Evolutionary conservation across 2,797 vertebrate genomes (phyloP).

Genomic region (Merluccius polli): DNA sequence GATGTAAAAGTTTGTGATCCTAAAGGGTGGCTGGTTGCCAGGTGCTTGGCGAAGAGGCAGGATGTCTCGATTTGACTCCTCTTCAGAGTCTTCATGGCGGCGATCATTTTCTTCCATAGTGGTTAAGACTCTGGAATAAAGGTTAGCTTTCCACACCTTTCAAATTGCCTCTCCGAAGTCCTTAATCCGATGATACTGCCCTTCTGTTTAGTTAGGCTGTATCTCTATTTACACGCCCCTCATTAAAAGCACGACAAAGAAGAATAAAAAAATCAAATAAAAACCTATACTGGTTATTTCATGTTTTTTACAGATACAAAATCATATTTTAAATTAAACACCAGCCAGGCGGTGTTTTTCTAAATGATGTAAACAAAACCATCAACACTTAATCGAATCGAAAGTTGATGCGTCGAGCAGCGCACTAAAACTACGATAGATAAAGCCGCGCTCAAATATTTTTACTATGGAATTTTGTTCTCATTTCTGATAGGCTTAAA

Average conservation of each 20-base stretch:
- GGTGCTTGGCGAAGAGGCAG: slow-evolving; percentile 74
- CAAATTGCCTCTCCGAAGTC: slow-evolving; percentile 26
- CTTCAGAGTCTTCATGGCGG: slow-evolving; percentile 61
- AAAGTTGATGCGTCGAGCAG: slow-evolving; percentile 48
- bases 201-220: neutral
- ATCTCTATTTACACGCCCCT: neutral
- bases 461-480: slow-evolving; percentile 85
- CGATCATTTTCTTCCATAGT: slow-evolving; percentile 83
- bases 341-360: neutral
- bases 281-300: neutral
- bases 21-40: slow-evolving; percentile 77
- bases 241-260: neutral
- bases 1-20: slow-evolving; percentile 93
- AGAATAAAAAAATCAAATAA: no score
- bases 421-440: slow-evolving; percentile 53
- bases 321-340: neutral
- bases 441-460: slow-evolving; percentile 83
- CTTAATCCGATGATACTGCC: neutral
- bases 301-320: neutral
- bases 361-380: neutral
- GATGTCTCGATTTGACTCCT: slow-evolving; percentile 69
- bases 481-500: slow-evolving; percentile 84
- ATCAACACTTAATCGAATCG: slow-evolving; percentile 20
- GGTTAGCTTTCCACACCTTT: slow-evolving; percentile 44
- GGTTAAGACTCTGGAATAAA: slow-evolving; percentile 37